These are phyloP conservation scores for Cyprinodon variegatus DNA, from an alignment of 2,113 vertebrate genomes.

Conservation along the genomic window DNA sequence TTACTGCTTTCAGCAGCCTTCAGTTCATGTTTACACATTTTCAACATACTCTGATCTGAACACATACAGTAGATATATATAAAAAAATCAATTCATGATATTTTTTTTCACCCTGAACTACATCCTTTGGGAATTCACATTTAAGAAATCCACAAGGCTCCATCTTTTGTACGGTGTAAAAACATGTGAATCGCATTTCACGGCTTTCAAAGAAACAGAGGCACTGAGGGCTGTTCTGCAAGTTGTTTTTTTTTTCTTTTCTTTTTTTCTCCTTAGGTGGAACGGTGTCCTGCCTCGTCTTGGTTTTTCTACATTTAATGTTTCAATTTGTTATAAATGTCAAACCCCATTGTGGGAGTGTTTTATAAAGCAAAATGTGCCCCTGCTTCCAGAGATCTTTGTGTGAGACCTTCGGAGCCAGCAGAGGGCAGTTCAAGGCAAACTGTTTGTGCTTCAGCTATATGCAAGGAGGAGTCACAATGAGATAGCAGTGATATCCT, in stretches of 20 bases:
- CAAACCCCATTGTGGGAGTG: background rate
- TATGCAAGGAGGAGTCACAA: slow-evolving; percentile 21
- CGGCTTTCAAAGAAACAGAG: background rate
- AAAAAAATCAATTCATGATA: background rate
- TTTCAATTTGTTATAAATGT: background rate
- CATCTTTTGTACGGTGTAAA: background rate
- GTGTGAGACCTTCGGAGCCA: slow-evolving; percentile 37
- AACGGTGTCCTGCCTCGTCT: background rate
- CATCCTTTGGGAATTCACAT: too few relatives aligned
- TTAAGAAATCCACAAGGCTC: background rate
- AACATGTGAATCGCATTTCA: slow-evolving; percentile 1
- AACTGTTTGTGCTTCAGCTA: slow-evolving; percentile 4
- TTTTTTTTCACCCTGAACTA: too few relatives aligned
- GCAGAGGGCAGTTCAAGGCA: slow-evolving; percentile 63
- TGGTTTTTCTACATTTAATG: background rate
- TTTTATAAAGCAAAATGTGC: background rate
- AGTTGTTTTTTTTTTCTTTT: background rate
- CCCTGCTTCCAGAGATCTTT: background rate
- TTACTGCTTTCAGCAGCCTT: background rate
- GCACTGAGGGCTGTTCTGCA: background rate
- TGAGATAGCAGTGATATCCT: slow-evolving; percentile 32
- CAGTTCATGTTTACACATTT: too few relatives aligned
- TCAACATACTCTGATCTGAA: too few relatives aligned
- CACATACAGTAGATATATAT: background rate
- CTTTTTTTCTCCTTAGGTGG: background rate